phyloP scores from a whole-genome alignment of 1,140 invertebrate genomes.

The Potamilus streckersoni region DNA sequence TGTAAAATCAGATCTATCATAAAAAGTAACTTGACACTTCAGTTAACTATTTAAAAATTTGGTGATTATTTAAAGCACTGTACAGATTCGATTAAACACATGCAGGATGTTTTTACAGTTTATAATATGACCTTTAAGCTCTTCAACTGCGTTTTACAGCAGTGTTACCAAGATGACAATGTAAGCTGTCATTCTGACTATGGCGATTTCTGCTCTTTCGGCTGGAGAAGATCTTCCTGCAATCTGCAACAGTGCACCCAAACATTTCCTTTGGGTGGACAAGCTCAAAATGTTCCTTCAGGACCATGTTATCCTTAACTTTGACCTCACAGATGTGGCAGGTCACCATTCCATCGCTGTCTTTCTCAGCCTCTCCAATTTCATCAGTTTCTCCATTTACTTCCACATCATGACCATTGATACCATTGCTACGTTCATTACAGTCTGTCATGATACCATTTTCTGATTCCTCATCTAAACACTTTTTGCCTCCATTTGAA shows the following conservation, averaged over 20 bases:
- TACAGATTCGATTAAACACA: too few species aligned
- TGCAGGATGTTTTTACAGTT: too few species aligned
- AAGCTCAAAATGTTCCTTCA: conserved; percentile 78
- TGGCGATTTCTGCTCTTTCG: conserved; percentile 80
- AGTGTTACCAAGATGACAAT: conserved; percentile 14
- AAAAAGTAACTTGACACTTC: too few species aligned
- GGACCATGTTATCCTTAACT: conserved; percentile 72
- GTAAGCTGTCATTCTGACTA: conserved; percentile 70
- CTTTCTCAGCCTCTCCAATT: conserved; percentile 58
- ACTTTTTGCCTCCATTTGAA: background rate
- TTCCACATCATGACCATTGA: conserved; percentile 25
- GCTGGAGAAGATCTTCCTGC: conserved; percentile 85
- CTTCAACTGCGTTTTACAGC: too few species aligned
- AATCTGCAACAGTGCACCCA: conserved; percentile 82
- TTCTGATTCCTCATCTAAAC: conserved; percentile 3
- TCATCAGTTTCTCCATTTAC: background rate
- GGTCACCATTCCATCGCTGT: conserved; percentile 63
- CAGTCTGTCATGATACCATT: conserved; percentile 20
- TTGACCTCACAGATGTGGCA: conserved; percentile 76
- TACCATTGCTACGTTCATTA: conserved; percentile 23
- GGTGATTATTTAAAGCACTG: too few species aligned
- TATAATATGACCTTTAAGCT: too few species aligned
- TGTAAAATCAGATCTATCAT: too few species aligned
- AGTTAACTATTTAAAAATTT: too few species aligned
- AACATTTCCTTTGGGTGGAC: conserved; percentile 76